Percentiles rank a stretch among this genome's conserved stretches.
phyloP scores from a whole-genome alignment of 2,113 vertebrate genomes.

The Crotophaga sulcirostris region DNA sequence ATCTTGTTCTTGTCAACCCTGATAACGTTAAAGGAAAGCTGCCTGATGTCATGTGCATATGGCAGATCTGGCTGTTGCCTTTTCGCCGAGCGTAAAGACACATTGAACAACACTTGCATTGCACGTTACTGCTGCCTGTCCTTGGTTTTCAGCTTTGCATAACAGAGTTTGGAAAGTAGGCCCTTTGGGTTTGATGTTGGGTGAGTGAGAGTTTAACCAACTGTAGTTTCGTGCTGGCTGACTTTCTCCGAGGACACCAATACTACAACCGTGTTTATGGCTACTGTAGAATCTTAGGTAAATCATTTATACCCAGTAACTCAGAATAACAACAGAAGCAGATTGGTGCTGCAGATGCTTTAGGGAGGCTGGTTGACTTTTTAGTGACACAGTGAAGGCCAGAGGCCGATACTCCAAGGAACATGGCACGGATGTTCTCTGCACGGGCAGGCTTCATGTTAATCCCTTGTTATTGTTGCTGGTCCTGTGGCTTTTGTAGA shows the following conservation, averaged over 20 bases:
- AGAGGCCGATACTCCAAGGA: background rate
- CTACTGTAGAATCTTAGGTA: background rate
- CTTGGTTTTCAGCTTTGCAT: background rate
- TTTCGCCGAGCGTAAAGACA: background rate
- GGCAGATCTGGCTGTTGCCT: background rate
- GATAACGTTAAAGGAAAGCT: background rate
- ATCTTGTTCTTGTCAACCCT: background rate
- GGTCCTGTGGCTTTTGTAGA: background rate
- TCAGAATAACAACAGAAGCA: background rate
- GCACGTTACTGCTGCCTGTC: background rate
- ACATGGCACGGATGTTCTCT: accelerated
- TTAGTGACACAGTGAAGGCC: background rate
- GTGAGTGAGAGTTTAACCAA: background rate
- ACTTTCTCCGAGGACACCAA: background rate
- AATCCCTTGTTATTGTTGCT: background rate
- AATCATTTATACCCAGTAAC: background rate
- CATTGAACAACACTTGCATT: accelerated
- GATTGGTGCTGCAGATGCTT: background rate
- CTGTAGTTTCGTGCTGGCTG: background rate
- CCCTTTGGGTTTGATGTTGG: accelerated
- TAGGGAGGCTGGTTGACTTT: background rate
- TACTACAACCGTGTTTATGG: background rate
- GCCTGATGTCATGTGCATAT: background rate
- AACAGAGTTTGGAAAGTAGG: background rate
- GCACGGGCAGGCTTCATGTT: too few species aligned